Conservation (phyloP, 2,113 vertebrate genomes). For the Ptyas mucosa region DNA sequence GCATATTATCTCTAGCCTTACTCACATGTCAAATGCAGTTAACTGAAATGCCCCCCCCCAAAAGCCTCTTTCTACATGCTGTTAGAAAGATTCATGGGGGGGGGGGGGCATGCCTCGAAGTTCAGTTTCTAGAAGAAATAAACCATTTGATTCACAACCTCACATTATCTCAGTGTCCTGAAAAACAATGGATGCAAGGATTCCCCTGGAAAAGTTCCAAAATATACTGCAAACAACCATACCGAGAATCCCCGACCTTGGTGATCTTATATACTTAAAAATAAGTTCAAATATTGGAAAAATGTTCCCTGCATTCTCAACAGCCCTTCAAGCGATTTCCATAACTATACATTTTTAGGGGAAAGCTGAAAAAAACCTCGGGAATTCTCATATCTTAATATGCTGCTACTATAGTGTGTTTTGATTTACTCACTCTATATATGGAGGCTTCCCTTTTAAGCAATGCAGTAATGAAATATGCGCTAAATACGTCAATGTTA, state of each 20-base stretch:
- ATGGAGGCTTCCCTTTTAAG: background rate
- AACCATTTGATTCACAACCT: slow-evolving; percentile 11
- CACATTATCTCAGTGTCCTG: slow-evolving; percentile 9
- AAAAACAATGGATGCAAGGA: slow-evolving; percentile 2
- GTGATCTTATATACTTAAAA: background rate
- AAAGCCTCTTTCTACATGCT: rapidly evolving
- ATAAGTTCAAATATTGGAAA: background rate
- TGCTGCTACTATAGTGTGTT: background rate
- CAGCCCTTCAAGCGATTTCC: background rate
- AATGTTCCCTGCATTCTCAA: background rate
- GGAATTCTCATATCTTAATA: background rate
- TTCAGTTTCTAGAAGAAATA: slow-evolving; percentile 20
- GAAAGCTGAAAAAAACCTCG: background rate
- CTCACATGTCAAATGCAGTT: slow-evolving; percentile 8
- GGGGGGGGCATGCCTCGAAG: background rate
- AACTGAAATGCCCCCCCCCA: background rate
- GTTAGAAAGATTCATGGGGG: background rate
- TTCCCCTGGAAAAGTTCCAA: background rate
- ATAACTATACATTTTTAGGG: background rate
- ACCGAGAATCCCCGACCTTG: background rate
- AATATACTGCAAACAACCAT: background rate
- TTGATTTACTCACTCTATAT: background rate
- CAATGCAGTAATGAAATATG: background rate
- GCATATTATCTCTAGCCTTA: background rate
- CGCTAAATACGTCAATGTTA: background rate